phyloP scores from a whole-genome alignment of 1,140 invertebrate species.

The Cheumatopsyche charites region DNA sequence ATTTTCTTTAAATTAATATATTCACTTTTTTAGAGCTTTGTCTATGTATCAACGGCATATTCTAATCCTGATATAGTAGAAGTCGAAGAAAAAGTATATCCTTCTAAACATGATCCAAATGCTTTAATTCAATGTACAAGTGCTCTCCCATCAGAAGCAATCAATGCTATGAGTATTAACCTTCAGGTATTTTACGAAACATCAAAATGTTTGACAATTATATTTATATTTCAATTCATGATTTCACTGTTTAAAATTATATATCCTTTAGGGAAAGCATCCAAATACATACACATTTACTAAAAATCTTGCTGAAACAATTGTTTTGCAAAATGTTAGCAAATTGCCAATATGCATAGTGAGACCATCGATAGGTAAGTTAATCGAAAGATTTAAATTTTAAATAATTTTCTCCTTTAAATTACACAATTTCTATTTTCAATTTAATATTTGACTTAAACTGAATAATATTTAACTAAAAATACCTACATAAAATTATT shows the following conservation, averaged over 20 bases:
- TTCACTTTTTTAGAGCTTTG: constrained; percentile 66
- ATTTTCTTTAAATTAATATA: background rate
- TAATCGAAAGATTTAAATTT: background rate
- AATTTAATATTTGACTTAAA: too few species aligned
- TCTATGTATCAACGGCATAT: constrained; percentile 89
- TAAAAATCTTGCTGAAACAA: constrained; percentile 82
- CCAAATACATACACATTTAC: constrained; percentile 90
- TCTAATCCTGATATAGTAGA: constrained; percentile 77
- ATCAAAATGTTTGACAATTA: background rate
- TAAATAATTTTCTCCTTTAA: too few species aligned
- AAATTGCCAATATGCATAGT: constrained; percentile 86
- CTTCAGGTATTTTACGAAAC: constrained; percentile 61
- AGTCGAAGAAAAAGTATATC: constrained; percentile 76
- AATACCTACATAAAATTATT: too few species aligned
- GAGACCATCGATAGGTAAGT: constrained; percentile 85
- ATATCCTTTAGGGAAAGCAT: constrained; percentile 66
- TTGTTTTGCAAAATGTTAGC: constrained; percentile 67
- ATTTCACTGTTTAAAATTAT: background rate
- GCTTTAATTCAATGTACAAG: constrained; percentile 67
- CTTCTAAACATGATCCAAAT: constrained; percentile 67
- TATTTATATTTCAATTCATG: too few species aligned
- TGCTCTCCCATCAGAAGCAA: constrained; percentile 64
- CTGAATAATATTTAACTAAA: too few species aligned
- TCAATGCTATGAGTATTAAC: constrained; percentile 63
- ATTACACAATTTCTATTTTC: too few species aligned